phyloP scores from a whole-genome alignment of 2,113 vertebrate genomes.

The Tinamus guttatus region DNA sequence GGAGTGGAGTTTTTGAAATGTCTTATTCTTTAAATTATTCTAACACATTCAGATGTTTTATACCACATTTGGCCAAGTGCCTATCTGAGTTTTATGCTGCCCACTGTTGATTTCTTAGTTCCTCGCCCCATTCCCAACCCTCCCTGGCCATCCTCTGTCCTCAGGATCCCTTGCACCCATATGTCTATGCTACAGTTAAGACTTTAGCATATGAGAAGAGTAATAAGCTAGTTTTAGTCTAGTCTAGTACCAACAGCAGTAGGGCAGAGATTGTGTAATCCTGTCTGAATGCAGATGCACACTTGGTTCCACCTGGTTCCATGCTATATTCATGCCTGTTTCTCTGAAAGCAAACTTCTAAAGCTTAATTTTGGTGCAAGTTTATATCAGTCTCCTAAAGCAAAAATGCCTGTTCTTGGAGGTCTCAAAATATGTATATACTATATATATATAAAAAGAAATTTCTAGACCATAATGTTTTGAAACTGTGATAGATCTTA shows the following conservation, averaged over 20 bases:
- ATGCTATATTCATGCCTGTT: not conserved
- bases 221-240: not conserved
- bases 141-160: not conserved
- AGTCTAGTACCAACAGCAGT: not conserved
- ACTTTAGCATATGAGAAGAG: fast-evolving
- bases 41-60: not conserved
- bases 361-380: not conserved
- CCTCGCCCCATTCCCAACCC: not conserved
- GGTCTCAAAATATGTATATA: not conserved
- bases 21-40: not conserved
- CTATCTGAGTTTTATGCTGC: not conserved
- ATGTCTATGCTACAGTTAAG: not conserved
- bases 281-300: not conserved
- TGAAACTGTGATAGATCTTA: not conserved
- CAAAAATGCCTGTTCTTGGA: not conserved
- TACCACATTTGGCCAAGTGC: not conserved
- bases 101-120: not conserved
- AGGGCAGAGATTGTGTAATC: not conserved
- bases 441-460: not conserved
- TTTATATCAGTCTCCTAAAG: not conserved
- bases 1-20: not conserved
- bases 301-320: not conserved
- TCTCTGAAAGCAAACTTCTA: not conserved
- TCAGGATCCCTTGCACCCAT: not conserved
- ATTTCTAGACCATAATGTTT: not conserved